Evolutionary conservation across 2,888 invertebrate species (phyloP).

Genomic region (Noctua janthina): DNA sequence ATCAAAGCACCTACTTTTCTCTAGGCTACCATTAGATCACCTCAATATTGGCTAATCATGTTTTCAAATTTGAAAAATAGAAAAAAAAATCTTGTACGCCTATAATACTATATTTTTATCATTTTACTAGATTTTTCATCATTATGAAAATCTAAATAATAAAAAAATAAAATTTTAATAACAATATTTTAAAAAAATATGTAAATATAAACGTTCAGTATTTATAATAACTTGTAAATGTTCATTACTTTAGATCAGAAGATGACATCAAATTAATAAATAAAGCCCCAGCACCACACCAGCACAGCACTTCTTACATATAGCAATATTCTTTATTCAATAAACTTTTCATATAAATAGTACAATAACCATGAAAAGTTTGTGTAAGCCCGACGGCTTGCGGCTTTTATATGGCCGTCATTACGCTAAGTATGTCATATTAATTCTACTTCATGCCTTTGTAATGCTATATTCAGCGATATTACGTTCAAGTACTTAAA

Average conservation of each 20-base stretch:
- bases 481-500: slow-evolving; percentile 23
- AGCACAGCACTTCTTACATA: not conserved
- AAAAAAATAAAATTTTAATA: no score
- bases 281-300: not conserved
- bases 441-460: slow-evolving; percentile 45
- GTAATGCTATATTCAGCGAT: slow-evolving; percentile 28
- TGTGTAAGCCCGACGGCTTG: slow-evolving; percentile 36
- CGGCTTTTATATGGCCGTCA: slow-evolving; percentile 42
- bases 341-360: slow-evolving; percentile 57
- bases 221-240: not conserved
- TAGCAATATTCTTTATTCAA: slow-evolving; percentile 45
- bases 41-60: not conserved
- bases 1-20: not conserved
- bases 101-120: no score
- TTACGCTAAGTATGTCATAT: slow-evolving; percentile 56
- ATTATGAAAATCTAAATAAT: not conserved
- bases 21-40: not conserved
- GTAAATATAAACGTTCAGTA: not conserved
- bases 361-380: slow-evolving; percentile 58
- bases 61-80: not conserved
- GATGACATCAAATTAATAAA: slow-evolving; percentile 6
- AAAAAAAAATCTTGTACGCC: no score
- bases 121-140: not conserved
- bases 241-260: not conserved
- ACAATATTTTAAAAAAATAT: no score